Evolutionary conservation across 2,113 vertebrate species (phyloP).

Genomic region (Ptilorrhoa leucosticta): DNA sequence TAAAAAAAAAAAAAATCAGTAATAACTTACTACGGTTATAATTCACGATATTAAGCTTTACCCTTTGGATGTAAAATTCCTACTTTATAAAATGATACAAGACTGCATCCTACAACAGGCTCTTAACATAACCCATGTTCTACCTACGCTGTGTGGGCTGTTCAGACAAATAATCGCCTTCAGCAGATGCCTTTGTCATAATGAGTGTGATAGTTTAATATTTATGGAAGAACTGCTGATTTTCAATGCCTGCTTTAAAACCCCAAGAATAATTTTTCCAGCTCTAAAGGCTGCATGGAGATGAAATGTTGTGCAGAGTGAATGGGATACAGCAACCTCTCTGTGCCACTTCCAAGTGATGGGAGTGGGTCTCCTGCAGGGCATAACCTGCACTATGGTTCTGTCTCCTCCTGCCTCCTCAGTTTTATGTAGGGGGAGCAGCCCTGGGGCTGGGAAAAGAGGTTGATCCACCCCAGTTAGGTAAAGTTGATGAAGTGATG

Average conservation of each 20-base stretch:
- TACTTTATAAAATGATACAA: conserved; percentile 28
- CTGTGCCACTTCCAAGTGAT: fast-evolving
- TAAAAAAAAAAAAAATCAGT: background rate
- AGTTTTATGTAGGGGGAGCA: background rate
- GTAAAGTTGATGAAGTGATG: background rate
- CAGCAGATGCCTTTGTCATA: conserved; percentile 64
- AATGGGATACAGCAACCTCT: background rate
- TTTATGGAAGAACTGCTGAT: conserved; percentile 56
- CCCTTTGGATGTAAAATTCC: conserved; percentile 12
- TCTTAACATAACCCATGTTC: conserved; percentile 59
- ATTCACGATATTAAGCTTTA: background rate
- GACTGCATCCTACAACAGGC: conserved; percentile 35
- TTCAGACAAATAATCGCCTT: conserved; percentile 61
- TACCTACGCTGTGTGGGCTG: conserved; percentile 57
- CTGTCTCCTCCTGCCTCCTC: background rate
- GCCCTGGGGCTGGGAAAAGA: background rate
- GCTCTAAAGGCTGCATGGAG: background rate
- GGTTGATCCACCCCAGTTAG: background rate
- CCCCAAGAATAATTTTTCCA: background rate
- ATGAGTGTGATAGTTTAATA: conserved; percentile 54
- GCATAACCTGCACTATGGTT: background rate
- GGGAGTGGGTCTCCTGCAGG: background rate
- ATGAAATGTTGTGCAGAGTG: background rate
- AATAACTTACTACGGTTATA: background rate
- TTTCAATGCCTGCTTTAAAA: conserved; percentile 43